phyloP scores from a whole-genome alignment of 2,797 vertebrate species.

The Lagocephalus sceleratus region DNA sequence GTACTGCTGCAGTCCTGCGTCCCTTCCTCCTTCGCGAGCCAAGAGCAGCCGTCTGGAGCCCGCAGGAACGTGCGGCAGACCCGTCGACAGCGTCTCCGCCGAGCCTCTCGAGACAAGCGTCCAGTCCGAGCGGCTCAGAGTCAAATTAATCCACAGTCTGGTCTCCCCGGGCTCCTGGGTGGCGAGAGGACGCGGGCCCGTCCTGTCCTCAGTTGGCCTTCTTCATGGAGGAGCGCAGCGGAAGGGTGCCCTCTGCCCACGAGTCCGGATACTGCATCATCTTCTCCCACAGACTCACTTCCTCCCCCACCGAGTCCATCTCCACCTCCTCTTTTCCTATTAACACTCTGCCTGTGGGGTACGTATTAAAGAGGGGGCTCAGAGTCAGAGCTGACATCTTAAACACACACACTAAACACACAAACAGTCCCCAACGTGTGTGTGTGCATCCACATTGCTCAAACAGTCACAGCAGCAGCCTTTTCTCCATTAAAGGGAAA shows the following conservation, averaged over 20 bases:
- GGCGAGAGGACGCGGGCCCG: background rate
- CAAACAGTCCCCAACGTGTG: too few species aligned
- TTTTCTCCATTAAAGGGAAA: too few species aligned
- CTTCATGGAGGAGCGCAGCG: constrained; percentile 88
- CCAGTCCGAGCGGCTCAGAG: constrained; percentile 12
- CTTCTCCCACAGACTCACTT: constrained; percentile 93
- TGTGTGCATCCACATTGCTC: too few species aligned
- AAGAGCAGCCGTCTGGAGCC: background rate
- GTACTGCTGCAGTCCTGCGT: background rate
- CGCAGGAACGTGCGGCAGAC: background rate
- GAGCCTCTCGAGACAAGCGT: constrained; percentile 3
- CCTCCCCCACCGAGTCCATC: constrained; percentile 89
- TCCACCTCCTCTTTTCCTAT: constrained; percentile 74
- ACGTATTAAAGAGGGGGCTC: too few species aligned
- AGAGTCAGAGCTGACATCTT: background rate
- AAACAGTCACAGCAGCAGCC: too few species aligned
- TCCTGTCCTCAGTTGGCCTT: constrained; percentile 64
- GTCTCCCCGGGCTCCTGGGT: constrained; percentile 4
- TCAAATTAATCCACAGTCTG: constrained; percentile 19
- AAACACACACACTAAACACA: too few species aligned
- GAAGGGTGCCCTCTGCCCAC: constrained; percentile 93
- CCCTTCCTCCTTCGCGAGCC: background rate
- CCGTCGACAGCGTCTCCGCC: background rate
- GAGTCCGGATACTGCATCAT: constrained; percentile 96
- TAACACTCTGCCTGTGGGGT: constrained; percentile 53